Percentiles rank a stretch among this genome's conserved stretches.
phyloP scores from a whole-genome alignment of 35 echinoderm and acorn worm genomes.

The Acanthaster planci region DNA sequence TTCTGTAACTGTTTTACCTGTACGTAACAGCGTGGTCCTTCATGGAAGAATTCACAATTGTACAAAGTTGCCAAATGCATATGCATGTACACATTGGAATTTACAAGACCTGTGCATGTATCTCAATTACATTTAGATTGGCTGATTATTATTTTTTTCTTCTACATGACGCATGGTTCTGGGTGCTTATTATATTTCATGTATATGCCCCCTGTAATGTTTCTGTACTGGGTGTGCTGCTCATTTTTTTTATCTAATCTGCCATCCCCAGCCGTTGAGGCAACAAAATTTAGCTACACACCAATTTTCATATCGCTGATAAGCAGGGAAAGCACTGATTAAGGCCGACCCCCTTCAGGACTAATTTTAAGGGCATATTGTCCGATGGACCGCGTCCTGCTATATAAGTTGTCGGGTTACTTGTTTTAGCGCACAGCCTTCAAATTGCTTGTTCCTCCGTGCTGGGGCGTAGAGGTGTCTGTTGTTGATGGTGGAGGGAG shows the following conservation, averaged over 20 bases:
- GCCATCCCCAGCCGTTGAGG: background rate
- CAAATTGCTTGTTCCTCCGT: constrained; percentile 20
- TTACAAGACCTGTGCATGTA: too few species aligned
- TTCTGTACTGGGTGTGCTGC: background rate
- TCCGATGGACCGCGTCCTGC: constrained; percentile 27
- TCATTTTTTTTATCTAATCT: constrained; percentile 16
- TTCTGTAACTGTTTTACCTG: too few species aligned
- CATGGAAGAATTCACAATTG: too few species aligned
- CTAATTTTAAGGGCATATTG: constrained; percentile 23
- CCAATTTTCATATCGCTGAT: constrained; percentile 26
- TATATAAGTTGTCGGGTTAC: constrained; percentile 4
- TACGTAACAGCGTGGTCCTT: too few species aligned
- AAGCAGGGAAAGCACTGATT: constrained; percentile 31
- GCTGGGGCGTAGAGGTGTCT: background rate
- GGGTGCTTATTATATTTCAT: background rate
- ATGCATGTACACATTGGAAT: too few species aligned
- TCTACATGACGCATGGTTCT: background rate
- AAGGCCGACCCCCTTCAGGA: background rate
- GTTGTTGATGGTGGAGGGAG: too few species aligned
- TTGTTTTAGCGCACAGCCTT: constrained; percentile 20
- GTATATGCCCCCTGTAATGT: background rate
- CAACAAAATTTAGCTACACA: background rate
- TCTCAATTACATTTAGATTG: background rate
- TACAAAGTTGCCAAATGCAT: too few species aligned
- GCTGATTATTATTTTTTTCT: background rate